Evolutionary conservation across 92 coral and sea anemone genomes (phyloP).

Genomic region (Bergia sp.): DNA sequence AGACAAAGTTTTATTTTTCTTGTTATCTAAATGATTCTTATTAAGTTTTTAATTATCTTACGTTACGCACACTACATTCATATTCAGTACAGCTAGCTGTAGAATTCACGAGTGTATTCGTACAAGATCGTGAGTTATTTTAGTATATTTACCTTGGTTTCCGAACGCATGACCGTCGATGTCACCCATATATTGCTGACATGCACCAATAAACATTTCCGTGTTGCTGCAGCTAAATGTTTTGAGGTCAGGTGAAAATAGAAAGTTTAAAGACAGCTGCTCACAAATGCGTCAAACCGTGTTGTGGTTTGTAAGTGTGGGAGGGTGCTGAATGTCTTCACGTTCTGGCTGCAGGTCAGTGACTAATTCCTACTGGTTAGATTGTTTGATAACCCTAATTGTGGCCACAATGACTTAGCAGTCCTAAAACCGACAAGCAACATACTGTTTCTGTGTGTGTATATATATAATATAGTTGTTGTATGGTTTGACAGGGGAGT

Average conservation of each 20-base stretch:
- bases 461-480: too few relatives aligned
- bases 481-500: too few relatives aligned
- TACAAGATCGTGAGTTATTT: neutral
- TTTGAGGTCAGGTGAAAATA: neutral
- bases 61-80: too few relatives aligned
- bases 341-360: conserved; percentile 5
- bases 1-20: too few relatives aligned
- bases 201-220: neutral
- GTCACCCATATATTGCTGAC: neutral
- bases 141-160: neutral
- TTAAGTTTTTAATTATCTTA: too few relatives aligned
- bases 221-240: neutral
- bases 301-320: neutral
- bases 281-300: neutral
- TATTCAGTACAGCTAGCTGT: neutral
- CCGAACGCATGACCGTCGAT: neutral
- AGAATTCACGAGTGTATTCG: neutral
- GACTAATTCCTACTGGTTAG: neutral
- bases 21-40: too few relatives aligned
- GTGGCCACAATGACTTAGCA: too few relatives aligned
- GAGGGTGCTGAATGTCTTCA: conserved; percentile 8
- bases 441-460: too few relatives aligned
- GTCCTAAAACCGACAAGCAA: too few relatives aligned
- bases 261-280: neutral
- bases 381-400: too few relatives aligned